A percentile compares a stretch with the other conserved stretches of the same genome.
phyloP scores from a whole-genome alignment of 1,140 invertebrate genomes.

The Pseudomyrmex sp. region DNA sequence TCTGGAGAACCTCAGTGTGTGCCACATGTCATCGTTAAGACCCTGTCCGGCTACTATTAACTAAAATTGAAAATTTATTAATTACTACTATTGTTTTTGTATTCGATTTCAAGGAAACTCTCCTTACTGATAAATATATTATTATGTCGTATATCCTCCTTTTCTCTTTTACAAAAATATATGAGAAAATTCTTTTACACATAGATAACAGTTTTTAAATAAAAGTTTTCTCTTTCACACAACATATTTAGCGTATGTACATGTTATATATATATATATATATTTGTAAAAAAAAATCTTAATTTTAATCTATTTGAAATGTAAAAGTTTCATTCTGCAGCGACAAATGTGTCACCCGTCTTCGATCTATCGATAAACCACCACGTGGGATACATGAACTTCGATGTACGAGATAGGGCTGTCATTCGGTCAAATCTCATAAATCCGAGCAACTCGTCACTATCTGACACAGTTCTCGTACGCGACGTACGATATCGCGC shows the following conservation, averaged over 20 bases:
- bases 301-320: background rate
- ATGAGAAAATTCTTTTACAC: no score
- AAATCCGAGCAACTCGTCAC: conserved; percentile 72
- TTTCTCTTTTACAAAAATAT: no score
- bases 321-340: conserved; percentile 7
- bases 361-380: conserved; percentile 66
- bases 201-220: no score
- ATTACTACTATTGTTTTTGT: background rate
- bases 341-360: conserved; percentile 20
- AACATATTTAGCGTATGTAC: no score
- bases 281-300: background rate
- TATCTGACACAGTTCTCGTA: conserved; percentile 61
- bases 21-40: conserved; percentile 97
- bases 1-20: conserved; percentile 94
- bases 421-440: conserved; percentile 69
- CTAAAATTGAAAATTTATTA: conserved; percentile 83
- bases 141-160: no score
- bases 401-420: background rate
- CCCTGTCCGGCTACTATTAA: conserved; percentile 93
- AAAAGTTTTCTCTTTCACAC: background rate
- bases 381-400: conserved; percentile 30
- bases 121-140: no score
- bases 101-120: no score
- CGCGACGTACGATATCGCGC: conserved; percentile 64
- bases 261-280: background rate